Evolutionary conservation across 2,113 vertebrate genomes (phyloP), one percentile per base, ranked within the genome.

Genomic region (Pycnonotus jocosus): DNA sequence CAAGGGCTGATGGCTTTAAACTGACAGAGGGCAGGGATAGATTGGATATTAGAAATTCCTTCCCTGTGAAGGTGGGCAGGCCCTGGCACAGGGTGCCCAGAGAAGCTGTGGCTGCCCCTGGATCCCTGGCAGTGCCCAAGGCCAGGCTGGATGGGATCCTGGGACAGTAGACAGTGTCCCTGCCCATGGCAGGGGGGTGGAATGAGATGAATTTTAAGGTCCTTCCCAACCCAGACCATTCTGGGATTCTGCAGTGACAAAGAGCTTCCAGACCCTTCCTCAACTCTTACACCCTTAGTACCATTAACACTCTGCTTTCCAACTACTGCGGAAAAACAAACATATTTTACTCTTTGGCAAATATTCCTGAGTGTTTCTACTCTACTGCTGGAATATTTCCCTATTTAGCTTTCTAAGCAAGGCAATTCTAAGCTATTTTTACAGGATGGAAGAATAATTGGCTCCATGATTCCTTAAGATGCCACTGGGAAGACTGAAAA

Each of bases 11-110:
- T 53, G 78, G 24, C 20, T 38, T 68, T 15, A 22, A 54, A 40
- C 13, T 53, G 53, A 0, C 28, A 60, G 33, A 38, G 53, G 53
- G 9, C 28, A 74, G 15, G 11, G 16, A 27, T 2, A 12, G 14
- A 31, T 19, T 3, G 24, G 33, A 14, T n/a, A 30, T 31, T 2
- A 40, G 38, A 45, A 81, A 53, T 31, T 10, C 6, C 0, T 20
- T 21, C 28, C 15, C 23, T 25, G n/a, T 0, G 60, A 68, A 20
- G 60, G 9, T 38, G 77, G 1, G 0, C 0, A 58, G 77, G 37
- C 23, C 45, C 77, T 60, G 38, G 69, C 69, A 81, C 69, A 81
- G 69, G 74, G 16, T 81, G 45, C 28, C 27, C 86, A 81, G 78
- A 81, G 61, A 0, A 60, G 53, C 61, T 81, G 51, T 2, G 69